phyloP scores from a whole-genome alignment of 2,888 invertebrate species.

The Cryptocheilus praepositus region DNA sequence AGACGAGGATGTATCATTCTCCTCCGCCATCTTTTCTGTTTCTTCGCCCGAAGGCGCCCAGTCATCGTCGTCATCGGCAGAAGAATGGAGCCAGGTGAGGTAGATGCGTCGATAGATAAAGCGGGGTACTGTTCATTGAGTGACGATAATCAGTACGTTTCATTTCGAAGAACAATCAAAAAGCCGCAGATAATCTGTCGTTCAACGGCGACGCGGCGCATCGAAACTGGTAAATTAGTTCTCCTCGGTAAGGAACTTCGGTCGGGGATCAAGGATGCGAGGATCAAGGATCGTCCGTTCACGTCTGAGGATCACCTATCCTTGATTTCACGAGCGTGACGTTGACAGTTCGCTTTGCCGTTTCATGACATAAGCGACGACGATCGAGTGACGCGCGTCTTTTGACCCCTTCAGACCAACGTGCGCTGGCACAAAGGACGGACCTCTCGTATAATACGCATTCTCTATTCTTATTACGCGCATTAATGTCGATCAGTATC shows the following conservation, averaged over 20 bases:
- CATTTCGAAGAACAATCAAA: conserved; percentile 54
- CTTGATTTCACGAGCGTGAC: conserved; percentile 1
- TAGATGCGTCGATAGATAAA: conserved; percentile 34
- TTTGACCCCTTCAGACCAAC: background rate
- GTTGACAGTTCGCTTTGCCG: conserved; percentile 7
- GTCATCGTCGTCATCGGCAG: conserved; percentile 45
- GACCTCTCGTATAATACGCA: too few species aligned
- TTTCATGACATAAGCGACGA: conserved; percentile 5
- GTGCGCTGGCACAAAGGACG: background rate
- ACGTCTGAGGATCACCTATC: background rate
- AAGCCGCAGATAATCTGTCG: conserved; percentile 26
- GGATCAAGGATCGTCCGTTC: background rate
- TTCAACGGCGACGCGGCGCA: conserved; percentile 16
- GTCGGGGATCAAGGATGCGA: background rate
- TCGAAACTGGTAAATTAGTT: background rate
- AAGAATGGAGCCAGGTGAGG: conserved; percentile 36
- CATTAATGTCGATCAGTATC: too few species aligned
- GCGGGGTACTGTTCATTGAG: conserved; percentile 35
- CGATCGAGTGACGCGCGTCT: conserved; percentile 1
- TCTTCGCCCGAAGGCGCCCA: conserved; percentile 28
- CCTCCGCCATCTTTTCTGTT: conserved; percentile 11
- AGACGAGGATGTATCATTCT: conserved; percentile 28
- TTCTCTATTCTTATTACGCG: too few species aligned
- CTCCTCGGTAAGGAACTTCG: background rate
- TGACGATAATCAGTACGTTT: conserved; percentile 53